Base-by-base conservation (phyloP, 53 echinoderm and acorn worm species). In the Arbacia lixula region DNA sequence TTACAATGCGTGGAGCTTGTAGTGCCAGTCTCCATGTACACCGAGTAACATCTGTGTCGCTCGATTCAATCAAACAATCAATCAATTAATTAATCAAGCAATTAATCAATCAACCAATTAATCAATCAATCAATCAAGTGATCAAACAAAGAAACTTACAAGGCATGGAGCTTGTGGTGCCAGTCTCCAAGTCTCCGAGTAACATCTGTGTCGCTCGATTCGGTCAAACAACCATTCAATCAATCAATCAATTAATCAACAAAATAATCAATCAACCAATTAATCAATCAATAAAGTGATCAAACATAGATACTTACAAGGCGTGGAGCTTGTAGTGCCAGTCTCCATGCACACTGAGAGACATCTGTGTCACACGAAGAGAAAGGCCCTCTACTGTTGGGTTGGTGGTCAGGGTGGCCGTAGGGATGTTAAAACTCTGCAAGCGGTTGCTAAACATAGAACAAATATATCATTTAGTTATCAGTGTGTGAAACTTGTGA, bases 261-360 rank as follows among this genome's bases (percentile, higher is more conserved):
- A n/a, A n/a, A 46, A 10, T 14, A 46, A 46, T 14, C 46, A 46
- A 46, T 46, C 46, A 46, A 33, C 34, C 12, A 28, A 20, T 19
- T 8, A 26, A 26, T 43, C 12, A 73, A 73, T n/a, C n/a, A n/a
- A n/a, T 40, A 4, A 16, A 17, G 9, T n/a, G 9, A 9, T 27
- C 61, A 60, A 73, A 73, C 24, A 67, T 6, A 5, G 12, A 60
- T 8, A 90, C 87, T 90, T 34, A 90, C 86, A 90, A 72, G 25
- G 60, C 56, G n/a, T 78, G 42, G 17, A n/a, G n/a, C n/a, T 87
- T 86, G 79, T 94, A 94, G 29, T 72, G 85, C 94, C 94, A 94
- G 71, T 94, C 84, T 1, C 94, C 94, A 26, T 67, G 58, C 26
- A 91, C 21, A 28, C 38, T 31, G 52, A 94, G 37, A 4, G 64